A percentile compares a stretch with the other conserved stretches of the same genome.
Evolutionary conservation across 2,797 vertebrate genomes (phyloP).

Genomic region (Eulemur rubriventer): DNA sequence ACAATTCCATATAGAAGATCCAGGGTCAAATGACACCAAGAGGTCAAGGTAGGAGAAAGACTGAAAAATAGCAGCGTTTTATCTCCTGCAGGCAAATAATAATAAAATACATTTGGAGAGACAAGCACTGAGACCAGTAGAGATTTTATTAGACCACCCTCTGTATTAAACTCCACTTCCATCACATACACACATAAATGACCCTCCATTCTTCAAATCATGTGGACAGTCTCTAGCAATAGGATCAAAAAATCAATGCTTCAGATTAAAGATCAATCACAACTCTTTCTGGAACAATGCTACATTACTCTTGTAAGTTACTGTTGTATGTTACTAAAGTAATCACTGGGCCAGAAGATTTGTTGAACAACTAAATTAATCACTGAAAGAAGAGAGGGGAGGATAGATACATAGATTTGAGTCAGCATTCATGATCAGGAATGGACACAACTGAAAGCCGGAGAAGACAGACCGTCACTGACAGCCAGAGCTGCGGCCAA

Average conservation of each 20-base stretch:
- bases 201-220: neutral
- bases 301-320: neutral
- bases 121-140: neutral
- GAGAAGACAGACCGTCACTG: neutral
- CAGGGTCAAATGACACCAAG: neutral
- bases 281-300: neutral
- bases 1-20: neutral
- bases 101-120: neutral
- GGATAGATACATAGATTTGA: accelerated
- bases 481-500: accelerated
- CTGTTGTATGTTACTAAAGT: neutral
- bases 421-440: neutral
- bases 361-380: neutral
- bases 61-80: neutral
- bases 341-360: neutral
- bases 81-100: neutral
- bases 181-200: neutral
- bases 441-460: neutral
- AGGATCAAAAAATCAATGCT: neutral
- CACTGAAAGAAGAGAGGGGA: neutral
- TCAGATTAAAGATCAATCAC: neutral
- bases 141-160: neutral
- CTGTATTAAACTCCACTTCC: neutral
- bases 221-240: neutral
- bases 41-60: neutral